Conservation (phyloP, 2,888 invertebrate species). For the Drosophila phalerata region DNA sequence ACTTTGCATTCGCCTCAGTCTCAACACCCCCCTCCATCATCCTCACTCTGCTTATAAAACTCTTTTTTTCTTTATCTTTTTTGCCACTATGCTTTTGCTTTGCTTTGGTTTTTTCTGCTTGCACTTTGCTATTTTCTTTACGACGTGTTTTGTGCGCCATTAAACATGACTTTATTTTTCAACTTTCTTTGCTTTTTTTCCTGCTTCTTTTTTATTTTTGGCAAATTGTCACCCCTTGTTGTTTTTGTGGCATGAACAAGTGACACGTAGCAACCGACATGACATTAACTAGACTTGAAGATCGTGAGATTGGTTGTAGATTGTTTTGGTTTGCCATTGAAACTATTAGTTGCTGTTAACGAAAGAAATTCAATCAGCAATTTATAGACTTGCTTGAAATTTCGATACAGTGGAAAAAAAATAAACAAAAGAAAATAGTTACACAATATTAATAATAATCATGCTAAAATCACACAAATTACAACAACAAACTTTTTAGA, state of each 20-base stretch:
- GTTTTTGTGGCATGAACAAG: constrained; percentile 30
- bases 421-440: background rate
- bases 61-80: background rate
- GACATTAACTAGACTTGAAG: constrained; percentile 56
- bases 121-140: constrained; percentile 53
- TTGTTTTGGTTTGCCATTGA: constrained; percentile 16
- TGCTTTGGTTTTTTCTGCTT: constrained; percentile 30
- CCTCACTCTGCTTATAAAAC: background rate
- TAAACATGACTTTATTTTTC: constrained; percentile 78
- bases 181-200: constrained; percentile 25
- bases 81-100: constrained; percentile 4
- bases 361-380: constrained; percentile 4
- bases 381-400: constrained; percentile 18
- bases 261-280: constrained; percentile 58
- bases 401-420: constrained; percentile 2
- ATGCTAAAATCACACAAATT: background rate
- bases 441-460: background rate
- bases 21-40: background rate
- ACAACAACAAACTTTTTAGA: background rate
- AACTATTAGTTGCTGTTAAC: constrained; percentile 17
- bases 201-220: constrained; percentile 33
- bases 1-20: constrained; percentile 67
- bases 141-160: constrained; percentile 75
- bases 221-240: constrained; percentile 62
- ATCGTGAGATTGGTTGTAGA: constrained; percentile 13